These are phyloP conservation scores for Brenthis ino DNA, from an alignment of 2,888 invertebrate species.

Conservation along the genomic window DNA sequence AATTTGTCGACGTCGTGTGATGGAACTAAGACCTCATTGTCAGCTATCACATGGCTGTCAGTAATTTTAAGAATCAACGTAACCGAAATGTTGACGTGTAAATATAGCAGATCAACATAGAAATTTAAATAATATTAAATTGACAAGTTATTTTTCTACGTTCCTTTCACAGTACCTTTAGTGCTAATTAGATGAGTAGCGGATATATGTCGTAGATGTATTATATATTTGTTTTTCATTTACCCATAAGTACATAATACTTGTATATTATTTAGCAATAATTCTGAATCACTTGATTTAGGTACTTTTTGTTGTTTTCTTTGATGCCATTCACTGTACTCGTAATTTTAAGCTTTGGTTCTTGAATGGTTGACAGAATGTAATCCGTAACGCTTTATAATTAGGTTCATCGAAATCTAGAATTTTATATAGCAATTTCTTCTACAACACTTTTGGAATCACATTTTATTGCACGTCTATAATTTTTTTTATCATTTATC, in stretches of 20 bases:
- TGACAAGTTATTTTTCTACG: constrained; percentile 81
- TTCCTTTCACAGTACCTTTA: constrained; percentile 71
- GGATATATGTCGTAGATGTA: constrained; percentile 45
- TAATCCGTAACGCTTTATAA: constrained; percentile 81
- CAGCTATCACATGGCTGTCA: constrained; percentile 83
- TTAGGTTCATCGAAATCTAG: constrained; percentile 78
- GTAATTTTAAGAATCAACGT: constrained; percentile 78
- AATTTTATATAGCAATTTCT: constrained; percentile 73
- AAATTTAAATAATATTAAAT: constrained; percentile 76
- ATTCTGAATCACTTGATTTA: constrained; percentile 41
- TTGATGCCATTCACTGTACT: constrained; percentile 42
- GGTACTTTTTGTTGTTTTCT: constrained; percentile 40
- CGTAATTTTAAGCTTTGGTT: constrained; percentile 58
- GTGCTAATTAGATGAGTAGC: constrained; percentile 48
- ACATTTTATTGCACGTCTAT: constrained; percentile 67
- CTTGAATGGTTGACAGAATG: constrained; percentile 62
- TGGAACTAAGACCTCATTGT: constrained; percentile 75
- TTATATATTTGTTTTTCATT: constrained; percentile 46
- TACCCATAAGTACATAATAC: constrained; percentile 40
- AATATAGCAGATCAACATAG: constrained; percentile 80
- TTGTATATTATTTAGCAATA: constrained; percentile 53
- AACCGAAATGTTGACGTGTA: constrained; percentile 80
- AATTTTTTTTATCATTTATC: constrained; percentile 41
- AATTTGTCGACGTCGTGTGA: constrained; percentile 74
- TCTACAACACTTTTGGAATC: constrained; percentile 62